Percentiles rank a stretch among this genome's conserved stretches.
phyloP scores from a whole-genome alignment of 2,888 invertebrate genomes.

The Drosophila sordidapex region DNA sequence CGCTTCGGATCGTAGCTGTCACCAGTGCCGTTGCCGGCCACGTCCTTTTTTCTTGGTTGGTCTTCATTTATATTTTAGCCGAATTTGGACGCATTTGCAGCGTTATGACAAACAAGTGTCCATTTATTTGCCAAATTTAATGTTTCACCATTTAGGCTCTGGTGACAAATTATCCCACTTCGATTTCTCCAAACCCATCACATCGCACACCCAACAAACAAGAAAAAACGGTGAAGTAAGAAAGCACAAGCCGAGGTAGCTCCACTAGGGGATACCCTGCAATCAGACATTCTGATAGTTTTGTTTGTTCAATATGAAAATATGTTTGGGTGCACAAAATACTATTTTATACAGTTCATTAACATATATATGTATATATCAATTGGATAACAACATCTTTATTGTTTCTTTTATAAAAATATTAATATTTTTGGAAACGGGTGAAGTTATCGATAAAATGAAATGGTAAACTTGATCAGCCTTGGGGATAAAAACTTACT shows the following conservation, averaged over 20 bases:
- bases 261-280: neutral
- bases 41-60: slow-evolving; percentile 23
- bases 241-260: neutral
- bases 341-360: neutral
- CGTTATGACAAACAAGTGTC: slow-evolving; percentile 81
- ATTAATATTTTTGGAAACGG: neutral
- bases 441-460: neutral
- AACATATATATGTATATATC: neutral
- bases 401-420: neutral
- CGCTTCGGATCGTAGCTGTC: slow-evolving; percentile 44
- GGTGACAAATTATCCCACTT: slow-evolving; percentile 77
- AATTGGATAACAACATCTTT: neutral
- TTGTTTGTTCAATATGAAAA: neutral
- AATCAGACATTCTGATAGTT: neutral
- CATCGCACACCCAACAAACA: slow-evolving; percentile 20
- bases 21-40: slow-evolving; percentile 26
- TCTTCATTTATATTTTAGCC: slow-evolving; percentile 58
- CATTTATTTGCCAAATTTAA: slow-evolving; percentile 80
- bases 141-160: slow-evolving; percentile 74
- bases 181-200: slow-evolving; percentile 69
- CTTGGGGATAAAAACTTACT: neutral
- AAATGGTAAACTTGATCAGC: neutral
- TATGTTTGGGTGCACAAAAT: neutral
- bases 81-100: slow-evolving; percentile 77
- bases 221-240: slow-evolving; percentile 3